A percentile compares a stretch with the other conserved stretches of the same genome.
phyloP scores from a whole-genome alignment of 1,140 invertebrate genomes.

The Helicoverpa armigera region DNA sequence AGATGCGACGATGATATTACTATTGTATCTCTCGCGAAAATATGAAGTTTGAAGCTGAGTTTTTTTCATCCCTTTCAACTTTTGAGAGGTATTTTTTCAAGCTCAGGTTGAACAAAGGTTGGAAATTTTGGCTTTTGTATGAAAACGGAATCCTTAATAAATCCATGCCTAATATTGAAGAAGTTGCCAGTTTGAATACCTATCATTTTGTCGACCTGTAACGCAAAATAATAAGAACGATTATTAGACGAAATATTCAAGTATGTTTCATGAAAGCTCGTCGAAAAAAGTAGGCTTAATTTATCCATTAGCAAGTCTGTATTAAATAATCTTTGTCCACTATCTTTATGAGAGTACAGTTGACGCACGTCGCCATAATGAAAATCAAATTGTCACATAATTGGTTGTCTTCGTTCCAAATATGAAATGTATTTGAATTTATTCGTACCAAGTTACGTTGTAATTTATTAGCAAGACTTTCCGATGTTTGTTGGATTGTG shows the following conservation, averaged over 20 bases:
- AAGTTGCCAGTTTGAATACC: too few species aligned
- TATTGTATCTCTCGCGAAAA: conserved; percentile 17
- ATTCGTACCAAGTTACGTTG: neutral
- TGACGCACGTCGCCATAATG: conserved; percentile 53
- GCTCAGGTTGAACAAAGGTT: too few species aligned
- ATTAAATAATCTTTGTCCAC: conserved; percentile 22
- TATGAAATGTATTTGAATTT: conserved; percentile 46
- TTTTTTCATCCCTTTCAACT: too few species aligned
- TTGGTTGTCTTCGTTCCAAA: conserved; percentile 57
- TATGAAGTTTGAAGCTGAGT: neutral
- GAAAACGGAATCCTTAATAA: too few species aligned
- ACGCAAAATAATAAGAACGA: too few species aligned
- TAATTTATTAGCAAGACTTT: neutral
- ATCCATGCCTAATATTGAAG: too few species aligned
- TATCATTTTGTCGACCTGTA: too few species aligned
- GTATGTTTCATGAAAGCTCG: too few species aligned
- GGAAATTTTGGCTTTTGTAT: too few species aligned
- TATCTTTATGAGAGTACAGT: conserved; percentile 26
- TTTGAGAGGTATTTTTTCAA: too few species aligned
- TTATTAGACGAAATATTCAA: too few species aligned
- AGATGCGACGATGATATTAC: conserved; percentile 43
- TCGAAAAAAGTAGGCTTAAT: neutral
- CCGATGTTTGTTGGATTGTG: too few species aligned
- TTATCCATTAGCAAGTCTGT: neutral
- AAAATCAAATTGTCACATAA: conserved; percentile 64